Evolutionary conservation across 1,140 invertebrate genomes (phyloP), one percentile per base, ranked within the genome.

Genomic region (Homalodisca vitripennis): DNA sequence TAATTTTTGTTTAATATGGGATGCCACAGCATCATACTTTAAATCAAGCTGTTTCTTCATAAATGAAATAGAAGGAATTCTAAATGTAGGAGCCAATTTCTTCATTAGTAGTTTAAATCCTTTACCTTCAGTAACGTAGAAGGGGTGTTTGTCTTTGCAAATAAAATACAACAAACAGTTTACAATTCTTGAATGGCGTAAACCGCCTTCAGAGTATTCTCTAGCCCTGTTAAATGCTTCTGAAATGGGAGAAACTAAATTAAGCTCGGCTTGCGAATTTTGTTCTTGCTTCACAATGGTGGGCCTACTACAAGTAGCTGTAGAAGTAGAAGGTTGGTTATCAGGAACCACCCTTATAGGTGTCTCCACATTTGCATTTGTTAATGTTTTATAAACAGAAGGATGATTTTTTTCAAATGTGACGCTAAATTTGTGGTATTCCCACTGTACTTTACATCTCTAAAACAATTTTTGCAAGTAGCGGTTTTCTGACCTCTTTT

Each of bases 321-420:
- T 12, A 10, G 31, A 34, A 34, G 63, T 14, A 6, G 30, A n/a
- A n/a, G 26, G 20, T 20, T 65, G 1, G 20, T 34, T 32, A 13
- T 65, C 27, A 65, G n/a, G 6, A 1, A 20, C 2, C 2, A 32
- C 13, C 34, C 13, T 20, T 26, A 13, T n/a, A 13, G 2, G 13
- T 32, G 1, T 17, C 3, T 34, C n/a, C 20, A 31, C 13, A 20
- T 12, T 32, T 31, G 3, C n/a, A 29, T 14, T 20, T 32, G 2
- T 65, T 31, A 29, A 3, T n/a, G n/a, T n/a, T n/a, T n/a, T 17
- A 31, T 13, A 31, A 12, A 65, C 17, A 20, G 2, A 20, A 6
- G 27, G 27, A 32, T 65, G 63, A 2, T 65, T 65, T 32, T 30
- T 65, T 32, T 65, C 12, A 31, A 65, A n/a, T 65, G 63, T n/a